Base-by-base conservation (phyloP, 2,888 invertebrate genomes). In the Hyposoter didymator region DNA sequence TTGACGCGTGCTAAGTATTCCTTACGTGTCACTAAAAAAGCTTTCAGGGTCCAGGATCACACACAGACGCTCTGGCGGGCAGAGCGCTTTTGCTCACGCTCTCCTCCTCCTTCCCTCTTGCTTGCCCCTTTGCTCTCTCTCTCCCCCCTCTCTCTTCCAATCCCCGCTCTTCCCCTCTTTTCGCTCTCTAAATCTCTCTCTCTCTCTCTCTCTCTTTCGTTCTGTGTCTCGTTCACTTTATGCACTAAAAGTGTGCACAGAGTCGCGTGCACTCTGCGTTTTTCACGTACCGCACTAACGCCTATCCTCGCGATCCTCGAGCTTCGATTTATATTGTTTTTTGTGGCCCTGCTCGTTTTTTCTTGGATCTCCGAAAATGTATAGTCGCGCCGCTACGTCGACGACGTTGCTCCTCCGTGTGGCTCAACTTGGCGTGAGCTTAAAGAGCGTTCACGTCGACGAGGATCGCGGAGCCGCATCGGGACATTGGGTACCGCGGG, bases 1-100 rank as follows among this genome's bases (percentile, higher is more conserved):
- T 70, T 64, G 79, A 80, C 72, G 84, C 82, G 81, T 78, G 82
- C 55, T 39, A 67, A 66, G 49, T 67, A 70, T 78, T 78, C 67
- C 85, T 84, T 86, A 84, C 83, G 85, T 84, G 80, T 84, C 76
- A 79, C 80, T 81, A 45, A 74, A 74, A 75, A 70, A 79, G 73
- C 78, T 76, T 80, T 67, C 76, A 74, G 80, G 75, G 72, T 82
- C 85, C 85, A 78, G 85, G 85, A 84, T 84, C 79, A 76, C 84
- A 72, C 83, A 84, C 82, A 80, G 84, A 83, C 88, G 78, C 82
- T 69, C 69, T 64, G 76, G 55, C 72, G 80, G 64, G 59, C 59
- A 80, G 62, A 79, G 78, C 81, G 78, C 79, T 82, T 66, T 73
- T 87, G 49, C 72, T 78, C 67, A 62, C 76, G 64, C 76, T 81